These are phyloP conservation scores for Hyppa rectilinea DNA, from an alignment of 2,888 invertebrate genomes.

Conservation along the genomic window DNA sequence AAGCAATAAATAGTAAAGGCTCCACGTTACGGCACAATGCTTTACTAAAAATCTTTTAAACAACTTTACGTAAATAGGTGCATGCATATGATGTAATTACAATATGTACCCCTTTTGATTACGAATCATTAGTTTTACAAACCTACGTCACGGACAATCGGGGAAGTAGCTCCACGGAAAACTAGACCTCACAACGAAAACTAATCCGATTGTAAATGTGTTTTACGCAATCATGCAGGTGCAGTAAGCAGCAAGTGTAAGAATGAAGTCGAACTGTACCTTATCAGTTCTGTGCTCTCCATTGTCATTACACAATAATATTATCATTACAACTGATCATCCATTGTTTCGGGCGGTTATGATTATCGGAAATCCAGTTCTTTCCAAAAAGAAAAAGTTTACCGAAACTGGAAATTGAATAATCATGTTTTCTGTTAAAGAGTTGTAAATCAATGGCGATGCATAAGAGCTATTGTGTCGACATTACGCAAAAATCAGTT, in stretches of 20 bases:
- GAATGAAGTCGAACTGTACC: neutral
- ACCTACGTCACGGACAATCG: neutral
- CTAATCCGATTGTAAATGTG: neutral
- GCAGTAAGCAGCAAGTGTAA: neutral
- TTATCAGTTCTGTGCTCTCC: conserved; percentile 1
- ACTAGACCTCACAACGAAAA: conserved; percentile 5
- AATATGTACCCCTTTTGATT: neutral
- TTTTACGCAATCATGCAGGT: conserved; percentile 2
- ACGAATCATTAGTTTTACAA: neutral
- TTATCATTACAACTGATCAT: conserved; percentile 12
- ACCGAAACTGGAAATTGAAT: conserved; percentile 28
- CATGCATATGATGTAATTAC: neutral
- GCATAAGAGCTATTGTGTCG: conserved; percentile 65
- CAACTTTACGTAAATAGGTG: conserved; percentile 55
- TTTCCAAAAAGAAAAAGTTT: conserved; percentile 17
- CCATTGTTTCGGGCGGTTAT: conserved; percentile 18
- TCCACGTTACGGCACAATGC: conserved; percentile 64
- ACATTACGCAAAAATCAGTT: conserved; percentile 62
- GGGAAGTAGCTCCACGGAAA: neutral
- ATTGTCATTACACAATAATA: conserved; percentile 13
- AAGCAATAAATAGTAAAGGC: conserved; percentile 53
- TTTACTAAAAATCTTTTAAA: conserved; percentile 40
- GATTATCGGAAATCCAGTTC: conserved; percentile 10
- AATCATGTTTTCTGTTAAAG: conserved; percentile 55
- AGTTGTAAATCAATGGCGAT: conserved; percentile 39